These are phyloP conservation scores for Hypolimnas misippus DNA, from an alignment of 2,888 invertebrate genomes.

Conservation along the genomic window DNA sequence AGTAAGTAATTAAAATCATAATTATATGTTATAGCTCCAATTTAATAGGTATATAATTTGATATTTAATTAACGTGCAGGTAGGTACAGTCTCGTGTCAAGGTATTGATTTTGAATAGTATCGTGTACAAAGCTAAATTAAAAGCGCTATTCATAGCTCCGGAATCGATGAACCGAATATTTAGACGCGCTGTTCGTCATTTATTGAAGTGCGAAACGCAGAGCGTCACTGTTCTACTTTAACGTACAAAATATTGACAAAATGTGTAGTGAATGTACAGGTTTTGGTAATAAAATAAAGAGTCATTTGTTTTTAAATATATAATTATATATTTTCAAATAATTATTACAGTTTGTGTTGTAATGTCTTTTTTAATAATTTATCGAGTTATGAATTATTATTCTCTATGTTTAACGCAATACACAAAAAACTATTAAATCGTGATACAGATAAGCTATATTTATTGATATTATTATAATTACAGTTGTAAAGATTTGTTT, in stretches of 20 bases:
- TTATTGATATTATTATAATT: no score
- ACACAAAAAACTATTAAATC: no score
- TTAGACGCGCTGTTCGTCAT: constrained; percentile 35
- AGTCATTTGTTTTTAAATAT: background rate
- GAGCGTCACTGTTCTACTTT: constrained; percentile 31
- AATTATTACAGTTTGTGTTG: no score
- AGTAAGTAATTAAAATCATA: no score
- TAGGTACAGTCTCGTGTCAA: background rate
- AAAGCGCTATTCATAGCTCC: constrained; percentile 30
- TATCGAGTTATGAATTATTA: no score
- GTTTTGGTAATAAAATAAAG: constrained; percentile 11
- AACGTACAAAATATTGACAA: constrained; percentile 31
- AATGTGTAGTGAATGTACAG: constrained; percentile 25
- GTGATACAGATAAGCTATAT: no score
- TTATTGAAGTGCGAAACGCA: constrained; percentile 33
- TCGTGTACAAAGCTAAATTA: constrained; percentile 23
- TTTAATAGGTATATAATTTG: background rate
- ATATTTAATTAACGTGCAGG: background rate
- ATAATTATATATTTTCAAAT: no score
- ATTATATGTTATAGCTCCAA: no score
- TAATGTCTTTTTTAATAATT: no score
- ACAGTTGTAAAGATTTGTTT: no score
- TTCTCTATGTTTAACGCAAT: no score
- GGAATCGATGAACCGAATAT: constrained; percentile 35
- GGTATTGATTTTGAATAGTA: constrained; percentile 3